Conservation (phyloP, 2,888 invertebrate genomes). For the Dicyrtoma fusca region DNA sequence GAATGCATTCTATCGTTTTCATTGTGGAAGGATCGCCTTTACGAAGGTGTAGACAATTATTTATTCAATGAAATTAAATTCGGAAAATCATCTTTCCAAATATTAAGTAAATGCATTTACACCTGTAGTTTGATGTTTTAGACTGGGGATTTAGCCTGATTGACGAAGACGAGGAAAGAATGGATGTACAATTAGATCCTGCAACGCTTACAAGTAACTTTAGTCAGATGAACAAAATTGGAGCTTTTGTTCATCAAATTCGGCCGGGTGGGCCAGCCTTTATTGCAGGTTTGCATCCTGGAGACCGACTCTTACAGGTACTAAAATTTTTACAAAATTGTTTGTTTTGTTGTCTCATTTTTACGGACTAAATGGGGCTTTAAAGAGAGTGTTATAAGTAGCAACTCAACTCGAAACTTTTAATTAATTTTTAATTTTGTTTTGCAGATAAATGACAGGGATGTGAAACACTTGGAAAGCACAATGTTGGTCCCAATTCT, state of each 20-base stretch:
- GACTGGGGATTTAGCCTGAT: constrained; percentile 56
- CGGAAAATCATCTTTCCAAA: too few relatives aligned
- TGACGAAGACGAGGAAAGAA: constrained; percentile 39
- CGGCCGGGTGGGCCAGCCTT: constrained; percentile 55
- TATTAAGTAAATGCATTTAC: too few relatives aligned
- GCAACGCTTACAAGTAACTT: background rate
- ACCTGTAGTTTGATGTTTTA: too few relatives aligned
- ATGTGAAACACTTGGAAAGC: constrained; percentile 51
- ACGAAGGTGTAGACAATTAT: too few relatives aligned
- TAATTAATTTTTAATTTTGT: background rate
- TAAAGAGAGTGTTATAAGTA: too few relatives aligned
- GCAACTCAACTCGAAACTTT: too few relatives aligned
- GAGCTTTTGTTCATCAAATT: constrained; percentile 49
- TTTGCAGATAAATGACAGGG: constrained; percentile 51
- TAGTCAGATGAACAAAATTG: constrained; percentile 10
- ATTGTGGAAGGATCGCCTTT: constrained; percentile 54
- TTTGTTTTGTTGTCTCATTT: background rate
- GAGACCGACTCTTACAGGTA: constrained; percentile 54
- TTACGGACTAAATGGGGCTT: too few relatives aligned
- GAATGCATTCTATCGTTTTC: constrained; percentile 38
- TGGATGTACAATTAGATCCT: background rate
- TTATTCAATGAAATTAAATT: too few relatives aligned
- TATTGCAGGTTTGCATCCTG: constrained; percentile 48
- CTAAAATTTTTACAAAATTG: background rate
- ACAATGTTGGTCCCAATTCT: constrained; percentile 55